Evolutionary conservation across 2,113 vertebrate species (phyloP).

Genomic region (human (Homo sapiens)): GRCh38 chr7:322001-322500

Average conservation of each 20-base stretch:
- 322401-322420: neutral
- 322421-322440: too few relatives aligned
- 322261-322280: neutral
- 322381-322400: too few relatives aligned
- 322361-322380: too few relatives aligned
- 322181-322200: neutral
- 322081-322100: neutral
- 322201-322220: neutral
- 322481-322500: too few relatives aligned
- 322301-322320: accelerated
- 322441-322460: neutral
- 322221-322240: neutral
- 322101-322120: neutral
- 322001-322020: neutral
- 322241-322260: neutral
- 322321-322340: accelerated
- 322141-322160: too few relatives aligned
- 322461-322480: accelerated
- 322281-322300: slow-evolving; percentile 52
- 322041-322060: neutral
- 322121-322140: too few relatives aligned
- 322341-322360: neutral
- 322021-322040: neutral
- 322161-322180: too few relatives aligned
- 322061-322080: neutral